A percentile compares a stretch with the other conserved stretches of the same genome.
phyloP scores from a whole-genome alignment of 2,113 vertebrate species.

The Rhea americana region DNA sequence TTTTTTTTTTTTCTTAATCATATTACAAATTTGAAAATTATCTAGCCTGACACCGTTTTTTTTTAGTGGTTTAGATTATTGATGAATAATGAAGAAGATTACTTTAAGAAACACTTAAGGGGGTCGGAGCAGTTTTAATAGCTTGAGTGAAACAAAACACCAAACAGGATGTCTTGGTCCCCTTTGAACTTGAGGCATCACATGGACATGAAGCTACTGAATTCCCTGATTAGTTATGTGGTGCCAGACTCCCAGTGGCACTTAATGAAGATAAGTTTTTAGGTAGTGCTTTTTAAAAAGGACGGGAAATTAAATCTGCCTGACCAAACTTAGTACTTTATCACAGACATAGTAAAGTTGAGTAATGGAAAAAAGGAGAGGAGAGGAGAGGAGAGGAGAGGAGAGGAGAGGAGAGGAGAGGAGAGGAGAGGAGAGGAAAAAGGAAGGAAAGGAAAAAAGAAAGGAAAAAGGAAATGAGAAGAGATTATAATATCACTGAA shows the following conservation, averaged over 20 bases:
- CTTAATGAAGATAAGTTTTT: constrained; percentile 76
- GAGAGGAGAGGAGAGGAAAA: fast-evolving
- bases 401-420: fast-evolving
- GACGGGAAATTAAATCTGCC: constrained; percentile 46
- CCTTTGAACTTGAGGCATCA: constrained; percentile 93
- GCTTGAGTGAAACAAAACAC: constrained; percentile 83
- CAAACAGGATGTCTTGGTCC: constrained; percentile 79
- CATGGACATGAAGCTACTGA: constrained; percentile 79
- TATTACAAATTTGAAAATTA: constrained; percentile 41
- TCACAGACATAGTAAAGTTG: constrained; percentile 35
- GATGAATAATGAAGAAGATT: constrained; percentile 48
- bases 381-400: fast-evolving
- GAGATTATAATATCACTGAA: not conserved
- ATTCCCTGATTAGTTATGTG: constrained; percentile 75
- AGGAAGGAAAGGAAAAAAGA: fast-evolving
- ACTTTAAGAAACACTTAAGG: constrained; percentile 61
- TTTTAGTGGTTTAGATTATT: constrained; percentile 46
- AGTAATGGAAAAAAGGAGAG: not conserved
- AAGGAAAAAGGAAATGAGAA: not conserved
- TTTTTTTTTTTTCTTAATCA: constrained; percentile 31
- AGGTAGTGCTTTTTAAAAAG: constrained; percentile 59
- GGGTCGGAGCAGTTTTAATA: constrained; percentile 77
- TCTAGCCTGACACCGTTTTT: not conserved
- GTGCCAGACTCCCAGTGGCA: constrained; percentile 75
- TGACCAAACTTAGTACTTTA: constrained; percentile 36